Evolutionary conservation across 1,140 invertebrate genomes (phyloP), one percentile per base, ranked within the genome.

Genomic region (Harlomillsia oculata): DNA sequence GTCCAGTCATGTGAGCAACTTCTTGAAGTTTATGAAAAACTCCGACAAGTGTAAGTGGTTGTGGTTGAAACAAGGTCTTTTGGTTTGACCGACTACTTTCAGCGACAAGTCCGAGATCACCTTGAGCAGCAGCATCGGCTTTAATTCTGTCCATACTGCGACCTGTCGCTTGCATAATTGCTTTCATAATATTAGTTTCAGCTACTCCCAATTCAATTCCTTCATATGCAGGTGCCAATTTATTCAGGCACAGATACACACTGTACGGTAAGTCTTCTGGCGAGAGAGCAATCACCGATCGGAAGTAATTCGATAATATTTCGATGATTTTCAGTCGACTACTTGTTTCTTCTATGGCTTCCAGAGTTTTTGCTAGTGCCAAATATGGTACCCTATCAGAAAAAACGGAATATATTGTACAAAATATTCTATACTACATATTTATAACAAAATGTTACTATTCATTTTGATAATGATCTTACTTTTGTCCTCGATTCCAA

Each of bases 201-300:
- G 96, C 96, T 44, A 99, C 82, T 9, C 96, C 95, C 18, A 94
- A 72, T 70, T 93, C 89, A 18, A 91, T 71, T 70, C 84, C 85
- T 75, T 94, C 85, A 72, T 97, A 97, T 2, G 91, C 87, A 0
- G 96, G 95, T 3, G 87, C 93, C 37, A 98, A 71, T 72, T 93
- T 85, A 75, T 99, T 99, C 1, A 99, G 76, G 71, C 91, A 97
- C 29, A 99, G 72, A 71, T 99, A 98, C 14, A 99, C 79, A 69
- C 87, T 91, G 0, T 84, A 79, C 37, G 96, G 60, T 13, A 99
- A 73, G 72, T 99, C 95, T 41, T 87, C 78, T 0, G 93, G 90
- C 28, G 81, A 87, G 5, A 97, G 72, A 8, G 84, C 76, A 41
- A 96, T 87, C 2, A 96, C 89, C 0, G 94, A 97, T 21, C 92